A percentile compares a stretch with the other conserved stretches of the same genome.
These are phyloP conservation scores for Oscheius sp. DNA, from an alignment of 1,140 invertebrate species.

Conservation along the genomic window DNA sequence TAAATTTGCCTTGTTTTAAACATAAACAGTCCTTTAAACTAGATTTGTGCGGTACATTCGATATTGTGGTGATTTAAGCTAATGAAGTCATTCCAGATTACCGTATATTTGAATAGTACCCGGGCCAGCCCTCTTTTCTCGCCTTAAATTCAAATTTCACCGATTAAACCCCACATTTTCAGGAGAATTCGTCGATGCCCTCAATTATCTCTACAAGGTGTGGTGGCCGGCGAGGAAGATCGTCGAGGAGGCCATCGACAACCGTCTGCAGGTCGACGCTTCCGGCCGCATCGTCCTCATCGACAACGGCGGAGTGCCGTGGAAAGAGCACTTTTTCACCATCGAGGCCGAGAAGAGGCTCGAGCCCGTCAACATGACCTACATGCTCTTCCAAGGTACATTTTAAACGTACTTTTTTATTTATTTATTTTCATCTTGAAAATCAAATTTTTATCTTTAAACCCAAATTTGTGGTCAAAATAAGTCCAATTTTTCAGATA, in stretches of 20 bases:
- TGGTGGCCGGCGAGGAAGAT: conserved; percentile 80
- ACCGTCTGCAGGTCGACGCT: conserved; percentile 69
- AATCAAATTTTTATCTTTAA: neutral
- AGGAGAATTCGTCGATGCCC: conserved; percentile 75
- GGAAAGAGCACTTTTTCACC: conserved; percentile 81
- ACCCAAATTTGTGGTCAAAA: too few species aligned
- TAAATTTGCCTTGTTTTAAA: too few species aligned
- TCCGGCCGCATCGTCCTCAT: conserved; percentile 79
- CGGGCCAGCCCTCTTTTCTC: too few species aligned
- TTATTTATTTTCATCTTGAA: neutral
- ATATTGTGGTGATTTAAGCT: too few species aligned
- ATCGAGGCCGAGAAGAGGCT: conserved; percentile 76
- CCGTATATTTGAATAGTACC: too few species aligned
- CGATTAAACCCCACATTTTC: neutral
- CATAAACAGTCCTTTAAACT: too few species aligned
- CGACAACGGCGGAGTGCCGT: conserved; percentile 70
- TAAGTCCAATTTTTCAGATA: conserved; percentile 63
- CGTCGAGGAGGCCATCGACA: conserved; percentile 72
- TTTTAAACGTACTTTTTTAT: neutral
- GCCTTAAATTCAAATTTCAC: too few species aligned
- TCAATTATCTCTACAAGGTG: conserved; percentile 70
- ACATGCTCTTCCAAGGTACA: conserved; percentile 70
- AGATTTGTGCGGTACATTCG: too few species aligned
- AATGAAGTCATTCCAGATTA: too few species aligned
- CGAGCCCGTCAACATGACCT: conserved; percentile 70